Conservation (phyloP, 2,113 vertebrate species). For the Gorsachius goisagi region DNA sequence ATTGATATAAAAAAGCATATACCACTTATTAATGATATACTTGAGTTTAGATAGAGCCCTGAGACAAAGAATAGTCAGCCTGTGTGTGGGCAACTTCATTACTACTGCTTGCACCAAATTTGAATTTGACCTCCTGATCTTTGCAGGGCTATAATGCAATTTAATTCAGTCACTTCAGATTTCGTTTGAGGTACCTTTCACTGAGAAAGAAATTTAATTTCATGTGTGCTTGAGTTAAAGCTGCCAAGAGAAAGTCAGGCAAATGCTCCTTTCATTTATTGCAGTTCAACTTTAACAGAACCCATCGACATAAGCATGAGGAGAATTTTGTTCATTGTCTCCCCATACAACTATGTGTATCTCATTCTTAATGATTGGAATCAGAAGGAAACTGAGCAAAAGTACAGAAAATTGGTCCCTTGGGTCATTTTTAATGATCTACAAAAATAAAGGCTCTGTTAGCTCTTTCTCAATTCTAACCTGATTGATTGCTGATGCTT, state of each 20-base stretch:
- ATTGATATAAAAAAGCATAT: neutral
- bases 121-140: constrained; percentile 51
- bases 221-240: neutral
- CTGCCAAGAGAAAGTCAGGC: neutral
- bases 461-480: constrained; percentile 19
- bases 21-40: neutral
- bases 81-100: constrained; percentile 28
- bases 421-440: constrained; percentile 45
- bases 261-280: constrained; percentile 31
- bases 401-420: constrained; percentile 17
- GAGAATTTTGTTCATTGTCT: constrained; percentile 16
- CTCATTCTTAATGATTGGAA: constrained; percentile 29
- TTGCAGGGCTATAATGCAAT: constrained; percentile 1
- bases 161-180: constrained; percentile 34
- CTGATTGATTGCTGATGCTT: constrained; percentile 36
- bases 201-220: constrained; percentile 5
- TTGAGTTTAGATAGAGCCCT: neutral
- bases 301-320: neutral
- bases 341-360: neutral
- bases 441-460: constrained; percentile 16
- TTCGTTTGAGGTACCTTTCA: constrained; percentile 10
- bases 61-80: neutral
- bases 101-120: neutral
- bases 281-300: neutral
- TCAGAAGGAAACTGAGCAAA: constrained; percentile 21